Evolutionary conservation across 1,140 invertebrate genomes (phyloP).

Genomic region (Batillaria attramentaria): DNA sequence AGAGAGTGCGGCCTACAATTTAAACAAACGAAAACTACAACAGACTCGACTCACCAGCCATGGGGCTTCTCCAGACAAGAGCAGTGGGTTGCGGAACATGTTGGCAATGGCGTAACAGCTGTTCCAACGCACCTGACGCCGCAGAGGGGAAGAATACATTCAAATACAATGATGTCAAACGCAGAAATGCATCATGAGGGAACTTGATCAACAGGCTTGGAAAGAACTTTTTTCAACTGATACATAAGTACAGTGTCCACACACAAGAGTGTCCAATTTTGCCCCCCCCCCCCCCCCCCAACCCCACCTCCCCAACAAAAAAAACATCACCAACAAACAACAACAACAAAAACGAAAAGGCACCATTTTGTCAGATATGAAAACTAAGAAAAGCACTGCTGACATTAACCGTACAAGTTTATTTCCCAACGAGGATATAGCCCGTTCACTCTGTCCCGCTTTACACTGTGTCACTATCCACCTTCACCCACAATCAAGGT

Average conservation of each 20-base stretch:
- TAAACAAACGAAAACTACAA: too few relatives aligned
- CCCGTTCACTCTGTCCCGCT: not conserved
- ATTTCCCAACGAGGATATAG: too few relatives aligned
- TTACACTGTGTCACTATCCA: not conserved
- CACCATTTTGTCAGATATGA: too few relatives aligned
- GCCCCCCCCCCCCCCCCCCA: too few relatives aligned
- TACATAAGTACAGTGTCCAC: too few relatives aligned
- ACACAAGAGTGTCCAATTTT: too few relatives aligned
- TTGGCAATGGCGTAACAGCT: constrained; percentile 89
- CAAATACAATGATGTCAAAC: not conserved
- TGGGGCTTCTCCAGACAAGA: constrained; percentile 74
- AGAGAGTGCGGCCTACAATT: too few relatives aligned
- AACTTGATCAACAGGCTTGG: not conserved
- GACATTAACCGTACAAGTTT: too few relatives aligned
- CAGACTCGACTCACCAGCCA: constrained; percentile 77
- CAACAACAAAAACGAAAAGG: too few relatives aligned
- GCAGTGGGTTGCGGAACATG: constrained; percentile 78
- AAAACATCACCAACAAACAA: too few relatives aligned
- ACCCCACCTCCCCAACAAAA: too few relatives aligned
- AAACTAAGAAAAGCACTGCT: too few relatives aligned
- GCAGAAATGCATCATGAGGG: not conserved
- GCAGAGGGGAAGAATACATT: not conserved
- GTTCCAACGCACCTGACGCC: constrained; percentile 85
- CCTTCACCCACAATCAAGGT: not conserved
- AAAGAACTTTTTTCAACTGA: not conserved